phyloP scores from a whole-genome alignment of 2,797 vertebrate species.

The Eospalax fontanierii region DNA sequence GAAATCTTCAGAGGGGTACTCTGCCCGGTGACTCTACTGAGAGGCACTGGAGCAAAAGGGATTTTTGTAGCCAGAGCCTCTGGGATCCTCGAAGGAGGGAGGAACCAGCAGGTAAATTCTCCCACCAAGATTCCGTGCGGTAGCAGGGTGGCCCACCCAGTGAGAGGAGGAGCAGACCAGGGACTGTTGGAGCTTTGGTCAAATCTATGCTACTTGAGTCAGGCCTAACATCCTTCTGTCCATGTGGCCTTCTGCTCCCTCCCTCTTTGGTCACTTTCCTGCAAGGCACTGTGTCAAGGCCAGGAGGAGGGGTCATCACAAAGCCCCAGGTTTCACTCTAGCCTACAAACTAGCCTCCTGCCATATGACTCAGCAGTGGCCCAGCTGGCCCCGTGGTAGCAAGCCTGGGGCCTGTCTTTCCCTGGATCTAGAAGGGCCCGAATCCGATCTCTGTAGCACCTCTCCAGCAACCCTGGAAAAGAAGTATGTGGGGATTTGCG shows the following conservation, averaged over 20 bases:
- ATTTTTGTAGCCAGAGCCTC: background rate
- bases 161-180: background rate
- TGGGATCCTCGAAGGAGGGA: background rate
- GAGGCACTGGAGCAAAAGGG: background rate
- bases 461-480: background rate
- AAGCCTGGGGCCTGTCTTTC: background rate
- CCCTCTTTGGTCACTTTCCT: background rate
- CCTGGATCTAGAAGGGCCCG: background rate
- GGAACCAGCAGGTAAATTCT: background rate
- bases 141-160: background rate
- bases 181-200: background rate
- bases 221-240: background rate
- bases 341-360: background rate
- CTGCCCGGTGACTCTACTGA: constrained; percentile 33
- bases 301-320: background rate
- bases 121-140: fast-evolving
- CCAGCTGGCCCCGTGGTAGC: background rate
- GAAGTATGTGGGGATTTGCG: background rate
- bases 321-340: background rate
- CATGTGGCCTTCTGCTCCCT: background rate
- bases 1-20: background rate
- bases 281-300: too few relatives aligned
- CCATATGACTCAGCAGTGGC: background rate
- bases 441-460: fast-evolving
- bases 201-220: fast-evolving